These are phyloP conservation scores for Tuberolachnus salignus DNA, from an alignment of 2,888 invertebrate genomes.

Conservation along the genomic window DNA sequence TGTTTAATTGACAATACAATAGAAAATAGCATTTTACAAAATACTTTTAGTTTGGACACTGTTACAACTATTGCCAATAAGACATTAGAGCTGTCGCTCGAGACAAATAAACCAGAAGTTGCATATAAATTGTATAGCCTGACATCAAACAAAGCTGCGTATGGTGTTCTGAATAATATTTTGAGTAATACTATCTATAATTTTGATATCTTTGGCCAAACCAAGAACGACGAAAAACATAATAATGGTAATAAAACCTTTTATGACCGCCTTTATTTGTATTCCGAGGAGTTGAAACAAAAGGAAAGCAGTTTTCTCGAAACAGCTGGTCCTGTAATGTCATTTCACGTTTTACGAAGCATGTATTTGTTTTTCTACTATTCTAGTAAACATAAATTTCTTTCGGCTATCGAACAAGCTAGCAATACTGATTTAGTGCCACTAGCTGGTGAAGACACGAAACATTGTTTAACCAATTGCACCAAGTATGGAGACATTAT, in stretches of 20 bases:
- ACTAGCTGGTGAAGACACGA: background rate
- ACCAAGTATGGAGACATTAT: conserved; percentile 19
- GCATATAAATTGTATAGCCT: conserved; percentile 24
- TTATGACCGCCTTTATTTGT: conserved; percentile 13
- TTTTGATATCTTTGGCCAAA: conserved; percentile 5
- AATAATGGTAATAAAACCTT: background rate
- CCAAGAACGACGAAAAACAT: background rate
- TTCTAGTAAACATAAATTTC: background rate
- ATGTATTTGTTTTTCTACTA: conserved; percentile 39
- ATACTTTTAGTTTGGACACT: background rate
- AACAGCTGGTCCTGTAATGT: conserved; percentile 5
- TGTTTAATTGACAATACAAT: background rate
- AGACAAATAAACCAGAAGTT: conserved; percentile 25
- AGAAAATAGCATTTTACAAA: background rate
- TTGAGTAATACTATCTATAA: conserved; percentile 29
- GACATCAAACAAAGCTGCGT: conserved; percentile 14
- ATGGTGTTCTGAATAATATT: conserved; percentile 31
- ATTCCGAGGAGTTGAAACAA: conserved; percentile 20
- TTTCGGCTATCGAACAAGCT: conserved; percentile 7
- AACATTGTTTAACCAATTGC: conserved; percentile 30
- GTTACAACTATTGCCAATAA: conserved; percentile 4
- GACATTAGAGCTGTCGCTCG: conserved; percentile 16
- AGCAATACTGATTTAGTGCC: conserved; percentile 25
- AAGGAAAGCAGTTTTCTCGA: background rate
- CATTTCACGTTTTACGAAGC: conserved; percentile 25